Percentiles rank a stretch among this genome's conserved stretches.
Conservation (phyloP, 2,113 vertebrate genomes). For the Alligator mississippiensis region DNA sequence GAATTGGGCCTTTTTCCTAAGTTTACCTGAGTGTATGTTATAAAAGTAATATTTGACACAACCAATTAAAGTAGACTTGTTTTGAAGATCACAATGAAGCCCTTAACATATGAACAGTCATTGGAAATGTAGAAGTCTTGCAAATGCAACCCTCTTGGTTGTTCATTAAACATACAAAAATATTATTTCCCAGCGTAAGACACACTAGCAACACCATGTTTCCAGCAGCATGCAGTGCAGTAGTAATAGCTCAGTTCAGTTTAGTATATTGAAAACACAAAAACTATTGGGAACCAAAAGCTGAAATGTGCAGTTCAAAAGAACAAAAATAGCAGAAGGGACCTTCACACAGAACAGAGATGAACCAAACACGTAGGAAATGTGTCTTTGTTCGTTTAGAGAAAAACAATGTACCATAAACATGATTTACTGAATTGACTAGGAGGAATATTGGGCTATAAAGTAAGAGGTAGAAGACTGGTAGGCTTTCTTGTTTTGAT, state of each 20-base stretch:
- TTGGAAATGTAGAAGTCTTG: constrained; percentile 38
- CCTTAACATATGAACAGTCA: constrained; percentile 30
- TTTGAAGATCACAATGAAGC: background rate
- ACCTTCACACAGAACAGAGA: constrained; percentile 7
- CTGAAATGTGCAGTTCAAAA: constrained; percentile 54
- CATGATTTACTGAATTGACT: constrained; percentile 5
- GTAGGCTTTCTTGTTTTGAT: background rate
- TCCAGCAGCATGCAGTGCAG: constrained; percentile 71
- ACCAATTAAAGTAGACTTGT: background rate
- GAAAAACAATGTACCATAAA: constrained; percentile 9
- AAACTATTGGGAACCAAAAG: constrained; percentile 64
- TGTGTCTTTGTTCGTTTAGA: constrained; percentile 44
- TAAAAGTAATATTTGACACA: background rate
- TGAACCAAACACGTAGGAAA: constrained; percentile 5
- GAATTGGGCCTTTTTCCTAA: background rate
- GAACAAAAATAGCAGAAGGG: constrained; percentile 47
- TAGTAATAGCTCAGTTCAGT: constrained; percentile 71
- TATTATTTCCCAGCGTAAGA: constrained; percentile 77
- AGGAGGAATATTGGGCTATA: background rate
- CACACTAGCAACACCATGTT: constrained; percentile 53
- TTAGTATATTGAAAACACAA: constrained; percentile 74
- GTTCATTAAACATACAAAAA: constrained; percentile 62
- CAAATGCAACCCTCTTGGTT: constrained; percentile 61
- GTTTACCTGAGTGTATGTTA: background rate
- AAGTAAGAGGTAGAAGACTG: background rate